Evolutionary conservation across 2,888 invertebrate genomes (phyloP), one percentile per base, ranked within the genome.

Genomic region (Uloborus plumipes): DNA sequence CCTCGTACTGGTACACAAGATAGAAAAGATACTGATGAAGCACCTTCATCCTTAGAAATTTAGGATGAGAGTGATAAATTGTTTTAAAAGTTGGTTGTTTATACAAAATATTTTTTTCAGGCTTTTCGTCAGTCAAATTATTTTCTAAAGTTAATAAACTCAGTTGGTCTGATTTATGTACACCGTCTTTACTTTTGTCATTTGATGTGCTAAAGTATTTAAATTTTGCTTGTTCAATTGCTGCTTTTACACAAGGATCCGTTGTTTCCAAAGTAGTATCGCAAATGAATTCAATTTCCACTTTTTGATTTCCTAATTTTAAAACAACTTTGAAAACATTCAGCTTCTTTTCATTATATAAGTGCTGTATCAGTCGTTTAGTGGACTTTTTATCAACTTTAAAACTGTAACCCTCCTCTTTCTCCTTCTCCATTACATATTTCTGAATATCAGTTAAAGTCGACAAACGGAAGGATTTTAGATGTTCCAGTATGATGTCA

Each of bases 21-120:
- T 94, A 94, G 88, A 91, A 94, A 16, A 95, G 87, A 85, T 93
- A 91, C 86, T 93, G 91, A 87, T 95, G 94, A 58, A 94, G 87
- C 2, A 91, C 89, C 81, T 92, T 90, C 89, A 93, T 92, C 62
- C 94, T 90, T 15, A 92, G 89, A 87, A 93, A 93, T 89, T 94
- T 94, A 0, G 94, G 92, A 75, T 90, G 89, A 84, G 90, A 91
- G 11, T 88, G 88, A 86, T 88, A 88, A 39, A 65, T 20, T 11
- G 82, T 75, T 62, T 85, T 84, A 9, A 86, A 86, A 64, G 85
- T 85, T 18, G 84, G 66, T 66, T 81, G 74, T 39, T 67, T 47
- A 70, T 73, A 18, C 1, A 9, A 14, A 15, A 9, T 1, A 18
- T 74, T 61, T 6, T 53, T 58, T 50, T 62, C 31, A n/a, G 22